Evolutionary conservation across 1,140 invertebrate species (phyloP).

Genomic region (Coelopa frigida): DNA sequence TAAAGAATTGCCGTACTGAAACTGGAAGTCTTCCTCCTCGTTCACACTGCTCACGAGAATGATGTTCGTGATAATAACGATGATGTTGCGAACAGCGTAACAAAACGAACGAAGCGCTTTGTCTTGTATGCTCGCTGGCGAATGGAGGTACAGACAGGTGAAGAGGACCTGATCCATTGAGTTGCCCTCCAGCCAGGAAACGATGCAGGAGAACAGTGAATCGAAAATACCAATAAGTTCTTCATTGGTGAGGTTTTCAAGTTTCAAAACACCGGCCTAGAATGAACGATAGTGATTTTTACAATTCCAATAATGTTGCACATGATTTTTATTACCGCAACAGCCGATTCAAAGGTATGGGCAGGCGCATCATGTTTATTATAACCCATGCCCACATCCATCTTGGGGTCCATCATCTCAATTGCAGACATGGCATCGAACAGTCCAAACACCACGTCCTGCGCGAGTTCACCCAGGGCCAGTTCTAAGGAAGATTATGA

Average conservation of each 20-base stretch:
- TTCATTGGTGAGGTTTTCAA: conserved; percentile 62
- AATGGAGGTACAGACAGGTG: conserved; percentile 92
- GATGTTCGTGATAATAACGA: conserved; percentile 85
- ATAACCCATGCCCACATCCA: conserved; percentile 98
- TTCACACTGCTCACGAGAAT: conserved; percentile 81
- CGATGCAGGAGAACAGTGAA: conserved; percentile 83
- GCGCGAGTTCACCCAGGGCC: conserved; percentile 78
- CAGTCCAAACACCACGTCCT: conserved; percentile 86
- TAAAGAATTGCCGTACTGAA: conserved; percentile 75
- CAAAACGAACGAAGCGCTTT: conserved; percentile 79
- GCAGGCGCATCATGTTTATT: conserved; percentile 79
- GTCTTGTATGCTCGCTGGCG: conserved; percentile 78
- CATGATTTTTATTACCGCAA: conserved; percentile 65
- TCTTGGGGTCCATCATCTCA: conserved; percentile 99
- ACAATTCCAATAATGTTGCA: not conserved
- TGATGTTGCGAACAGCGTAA: conserved; percentile 80
- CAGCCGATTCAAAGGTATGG: conserved; percentile 80
- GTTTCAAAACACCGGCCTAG: conserved; percentile 68
- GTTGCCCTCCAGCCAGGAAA: conserved; percentile 91
- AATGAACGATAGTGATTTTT: conserved; percentile 22
- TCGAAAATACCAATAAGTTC: conserved; percentile 88
- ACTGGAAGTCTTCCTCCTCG: conserved; percentile 93
- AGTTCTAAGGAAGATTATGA: conserved; percentile 57
- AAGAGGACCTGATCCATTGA: conserved; percentile 96
- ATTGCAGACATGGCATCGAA: conserved; percentile 99